phyloP scores from a whole-genome alignment of 2,113 vertebrate species.

The Rhegmatorhina hoffmannsi region DNA sequence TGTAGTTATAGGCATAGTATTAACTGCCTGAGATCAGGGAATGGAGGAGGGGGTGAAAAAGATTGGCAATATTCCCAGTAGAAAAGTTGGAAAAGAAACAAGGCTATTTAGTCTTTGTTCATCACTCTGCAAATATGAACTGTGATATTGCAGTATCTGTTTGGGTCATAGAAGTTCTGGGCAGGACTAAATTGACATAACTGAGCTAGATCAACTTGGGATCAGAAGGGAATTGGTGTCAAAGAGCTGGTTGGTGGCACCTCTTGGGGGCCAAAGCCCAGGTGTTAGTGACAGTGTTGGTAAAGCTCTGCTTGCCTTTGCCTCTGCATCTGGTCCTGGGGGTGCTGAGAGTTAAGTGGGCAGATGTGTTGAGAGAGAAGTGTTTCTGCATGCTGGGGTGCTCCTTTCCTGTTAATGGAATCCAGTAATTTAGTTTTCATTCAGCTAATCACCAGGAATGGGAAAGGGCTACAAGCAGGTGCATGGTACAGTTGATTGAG shows the following conservation, averaged over 20 bases:
- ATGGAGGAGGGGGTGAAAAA: background rate
- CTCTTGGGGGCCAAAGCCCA: background rate
- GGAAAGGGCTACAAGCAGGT: background rate
- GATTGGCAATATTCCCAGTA: constrained; percentile 25
- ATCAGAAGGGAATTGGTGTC: background rate
- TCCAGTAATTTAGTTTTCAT: background rate
- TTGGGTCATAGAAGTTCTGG: background rate
- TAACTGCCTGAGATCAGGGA: constrained; percentile 38
- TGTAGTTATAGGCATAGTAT: background rate
- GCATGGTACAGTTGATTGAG: fast-evolving
- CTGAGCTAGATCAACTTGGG: background rate
- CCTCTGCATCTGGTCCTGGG: background rate
- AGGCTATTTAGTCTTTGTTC: background rate
- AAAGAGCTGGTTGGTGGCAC: background rate
- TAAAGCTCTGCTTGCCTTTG: background rate
- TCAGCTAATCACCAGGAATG: background rate
- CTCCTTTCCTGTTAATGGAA: background rate
- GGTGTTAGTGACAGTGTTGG: background rate
- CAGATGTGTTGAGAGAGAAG: background rate
- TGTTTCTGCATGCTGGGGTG: background rate
- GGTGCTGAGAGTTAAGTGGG: background rate
- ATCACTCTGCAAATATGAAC: background rate
- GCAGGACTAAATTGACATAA: background rate
- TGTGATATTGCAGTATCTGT: background rate
- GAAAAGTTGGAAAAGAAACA: constrained; percentile 11